A percentile compares a stretch with the other conserved stretches of the same genome.
Conservation (phyloP, 2,888 invertebrate species). For the Leucophora obtusa region DNA sequence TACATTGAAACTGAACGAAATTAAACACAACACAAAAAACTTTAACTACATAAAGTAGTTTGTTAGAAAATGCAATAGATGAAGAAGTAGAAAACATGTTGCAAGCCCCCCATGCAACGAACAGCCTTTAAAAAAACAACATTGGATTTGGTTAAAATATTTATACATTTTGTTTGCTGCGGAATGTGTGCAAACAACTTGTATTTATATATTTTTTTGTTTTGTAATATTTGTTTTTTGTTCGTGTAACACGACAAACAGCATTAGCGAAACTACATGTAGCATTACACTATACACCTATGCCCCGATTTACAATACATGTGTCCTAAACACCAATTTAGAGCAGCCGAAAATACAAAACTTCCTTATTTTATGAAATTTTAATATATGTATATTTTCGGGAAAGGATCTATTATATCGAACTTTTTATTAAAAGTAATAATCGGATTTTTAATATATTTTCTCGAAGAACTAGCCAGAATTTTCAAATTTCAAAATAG, state of each 20-base stretch:
- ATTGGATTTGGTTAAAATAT: slow-evolving; percentile 54
- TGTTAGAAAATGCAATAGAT: slow-evolving; percentile 19
- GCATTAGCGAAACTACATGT: background rate
- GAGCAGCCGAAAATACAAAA: too few species aligned
- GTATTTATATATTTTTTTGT: background rate
- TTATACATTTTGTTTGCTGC: background rate
- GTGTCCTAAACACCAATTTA: background rate
- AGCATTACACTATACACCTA: background rate
- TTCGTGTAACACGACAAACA: background rate
- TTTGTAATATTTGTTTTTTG: background rate
- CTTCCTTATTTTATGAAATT: too few species aligned
- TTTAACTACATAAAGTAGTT: background rate
- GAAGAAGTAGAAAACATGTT: slow-evolving; percentile 23
- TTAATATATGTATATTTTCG: too few species aligned
- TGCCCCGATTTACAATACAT: background rate
- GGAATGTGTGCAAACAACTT: slow-evolving; percentile 56
- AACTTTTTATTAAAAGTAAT: too few species aligned
- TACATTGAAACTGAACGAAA: slow-evolving; percentile 26
- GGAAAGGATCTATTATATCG: too few species aligned
- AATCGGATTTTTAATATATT: too few species aligned
- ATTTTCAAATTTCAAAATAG: too few species aligned
- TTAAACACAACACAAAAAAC: slow-evolving; percentile 6
- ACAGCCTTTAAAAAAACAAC: slow-evolving; percentile 27
- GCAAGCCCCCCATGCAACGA: slow-evolving; percentile 14
- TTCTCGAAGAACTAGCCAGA: too few species aligned